A percentile compares a stretch with the other conserved stretches of the same genome.
phyloP scores from a whole-genome alignment of 2,797 vertebrate species.

The Sebastes matsubarae region DNA sequence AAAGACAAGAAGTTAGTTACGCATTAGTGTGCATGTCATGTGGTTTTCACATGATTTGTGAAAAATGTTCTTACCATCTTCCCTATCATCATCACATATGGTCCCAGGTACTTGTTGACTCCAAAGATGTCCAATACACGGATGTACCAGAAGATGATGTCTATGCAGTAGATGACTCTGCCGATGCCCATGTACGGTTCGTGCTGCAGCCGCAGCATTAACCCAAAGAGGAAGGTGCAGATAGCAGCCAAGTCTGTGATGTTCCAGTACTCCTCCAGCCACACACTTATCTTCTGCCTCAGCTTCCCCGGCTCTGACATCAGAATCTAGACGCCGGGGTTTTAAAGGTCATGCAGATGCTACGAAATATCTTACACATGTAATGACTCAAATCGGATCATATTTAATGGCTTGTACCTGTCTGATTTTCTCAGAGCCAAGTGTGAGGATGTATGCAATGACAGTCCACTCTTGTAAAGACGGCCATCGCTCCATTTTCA shows the following conservation, averaged over 20 bases:
- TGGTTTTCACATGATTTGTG: neutral
- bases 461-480: conserved; percentile 94
- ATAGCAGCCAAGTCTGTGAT: conserved; percentile 96
- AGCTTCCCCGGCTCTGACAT: conserved; percentile 99
- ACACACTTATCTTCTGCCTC: conserved; percentile 97
- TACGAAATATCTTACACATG: neutral
- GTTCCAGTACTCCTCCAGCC: conserved; percentile 99
- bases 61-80: conserved; percentile 90
- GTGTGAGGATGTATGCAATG: conserved; percentile 94
- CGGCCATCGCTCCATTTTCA: conserved; percentile 96
- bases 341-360: neutral
- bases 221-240: conserved; percentile 90
- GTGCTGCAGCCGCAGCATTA: conserved; percentile 91
- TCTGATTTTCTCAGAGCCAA: conserved; percentile 95
- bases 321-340: conserved; percentile 86
- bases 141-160: conserved; percentile 99
- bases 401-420: conserved; percentile 83
- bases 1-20: conserved; percentile 11
- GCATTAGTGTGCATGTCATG: neutral
- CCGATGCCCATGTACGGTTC: conserved; percentile 98
- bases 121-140: conserved; percentile 98
- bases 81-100: conserved; percentile 99
- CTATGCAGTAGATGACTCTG: conserved; percentile 97
- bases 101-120: conserved; percentile 98
- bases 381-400: neutral